A percentile compares a stretch with the other conserved stretches of the same genome.
Conservation (phyloP, 2,113 vertebrate species). For the Cnemophilus loriae region DNA sequence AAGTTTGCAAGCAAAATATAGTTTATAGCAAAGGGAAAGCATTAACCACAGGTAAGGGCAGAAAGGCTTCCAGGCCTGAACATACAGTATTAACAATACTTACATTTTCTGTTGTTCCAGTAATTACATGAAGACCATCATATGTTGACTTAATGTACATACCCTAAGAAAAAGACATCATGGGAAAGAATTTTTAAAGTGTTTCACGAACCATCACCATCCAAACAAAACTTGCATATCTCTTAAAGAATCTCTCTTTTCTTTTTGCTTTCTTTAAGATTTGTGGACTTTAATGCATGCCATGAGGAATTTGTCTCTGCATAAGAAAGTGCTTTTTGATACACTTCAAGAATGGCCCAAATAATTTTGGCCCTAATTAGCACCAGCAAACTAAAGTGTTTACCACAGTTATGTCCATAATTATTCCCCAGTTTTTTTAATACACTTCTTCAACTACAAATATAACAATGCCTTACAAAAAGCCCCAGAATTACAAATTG, state of each 20-base stretch:
- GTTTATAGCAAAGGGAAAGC: slow-evolving; percentile 38
- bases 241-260: neutral
- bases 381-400: neutral
- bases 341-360: neutral
- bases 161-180: slow-evolving; percentile 82
- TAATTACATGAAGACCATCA: slow-evolving; percentile 96
- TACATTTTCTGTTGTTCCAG: slow-evolving; percentile 96
- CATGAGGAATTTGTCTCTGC: slow-evolving; percentile 4
- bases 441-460: neutral
- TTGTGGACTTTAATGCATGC: neutral
- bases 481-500: neutral
- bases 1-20: slow-evolving; percentile 56
- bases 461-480: neutral
- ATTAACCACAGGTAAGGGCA: slow-evolving; percentile 53
- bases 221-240: slow-evolving; percentile 55
- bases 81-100: slow-evolving; percentile 70
- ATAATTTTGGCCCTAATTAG: neutral
- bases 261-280: neutral
- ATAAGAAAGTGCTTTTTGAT: neutral
- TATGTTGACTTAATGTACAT: slow-evolving; percentile 99
- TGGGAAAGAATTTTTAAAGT: slow-evolving; percentile 71
- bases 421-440: neutral
- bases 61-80: slow-evolving; percentile 53
- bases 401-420: neutral
- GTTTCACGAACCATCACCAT: slow-evolving; percentile 56